These are phyloP conservation scores for Zootermopsis nevadensis DNA, from an alignment of 2,888 invertebrate genomes.

Conservation along the genomic window DNA sequence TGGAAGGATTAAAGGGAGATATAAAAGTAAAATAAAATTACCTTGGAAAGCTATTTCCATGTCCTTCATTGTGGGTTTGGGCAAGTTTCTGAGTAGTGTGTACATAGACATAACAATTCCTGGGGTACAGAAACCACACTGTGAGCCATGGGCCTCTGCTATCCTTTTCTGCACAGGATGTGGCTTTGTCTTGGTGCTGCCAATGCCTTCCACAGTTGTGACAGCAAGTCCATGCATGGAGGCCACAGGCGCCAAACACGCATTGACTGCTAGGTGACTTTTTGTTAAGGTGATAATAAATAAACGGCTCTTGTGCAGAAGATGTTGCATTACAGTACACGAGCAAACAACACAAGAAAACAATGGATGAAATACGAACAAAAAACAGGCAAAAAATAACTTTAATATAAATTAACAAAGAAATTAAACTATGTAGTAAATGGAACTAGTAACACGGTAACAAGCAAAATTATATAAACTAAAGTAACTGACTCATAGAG, in stretches of 20 bases:
- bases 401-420: too few species aligned
- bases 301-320: too few species aligned
- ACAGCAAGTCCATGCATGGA: conserved; percentile 89
- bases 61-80: conserved; percentile 75
- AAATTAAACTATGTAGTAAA: too few species aligned
- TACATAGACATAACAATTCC: conserved; percentile 99
- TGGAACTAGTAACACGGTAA: too few species aligned
- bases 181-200: conserved; percentile 79
- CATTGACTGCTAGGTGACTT: conserved; percentile 87
- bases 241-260: conserved; percentile 89
- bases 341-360: too few species aligned
- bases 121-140: conserved; percentile 96
- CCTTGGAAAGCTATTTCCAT: conserved; percentile 87
- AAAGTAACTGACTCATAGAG: too few species aligned
- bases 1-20: too few species aligned
- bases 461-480: too few species aligned
- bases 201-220: conserved; percentile 94
- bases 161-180: conserved; percentile 91
- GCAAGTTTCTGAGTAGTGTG: conserved; percentile 75
- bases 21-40: too few species aligned
- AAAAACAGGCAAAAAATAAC: too few species aligned
- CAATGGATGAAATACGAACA: too few species aligned
- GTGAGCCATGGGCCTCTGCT: conserved; percentile 91
- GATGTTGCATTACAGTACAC: too few species aligned
- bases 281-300: background rate